phyloP scores from a whole-genome alignment of 1,140 invertebrate species.

The Fopius arisanus region DNA sequence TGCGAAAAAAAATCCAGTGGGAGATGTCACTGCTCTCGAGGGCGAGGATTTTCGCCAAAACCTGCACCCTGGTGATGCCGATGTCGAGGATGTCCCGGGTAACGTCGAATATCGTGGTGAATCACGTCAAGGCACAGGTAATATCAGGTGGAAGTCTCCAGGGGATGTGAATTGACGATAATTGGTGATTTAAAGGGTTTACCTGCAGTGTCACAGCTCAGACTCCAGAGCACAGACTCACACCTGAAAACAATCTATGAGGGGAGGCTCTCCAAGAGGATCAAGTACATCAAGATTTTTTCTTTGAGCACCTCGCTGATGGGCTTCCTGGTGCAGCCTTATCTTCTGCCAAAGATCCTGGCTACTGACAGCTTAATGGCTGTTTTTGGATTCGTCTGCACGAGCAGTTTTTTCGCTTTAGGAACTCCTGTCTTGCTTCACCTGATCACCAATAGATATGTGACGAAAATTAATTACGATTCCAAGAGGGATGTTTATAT shows the following conservation, averaged over 20 bases:
- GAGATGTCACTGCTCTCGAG: neutral
- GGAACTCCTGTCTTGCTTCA: constrained; percentile 85
- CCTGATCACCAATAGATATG: constrained; percentile 85
- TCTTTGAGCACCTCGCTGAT: constrained; percentile 78
- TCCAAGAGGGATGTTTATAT: constrained; percentile 70
- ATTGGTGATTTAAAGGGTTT: neutral
- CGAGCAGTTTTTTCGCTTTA: constrained; percentile 82
- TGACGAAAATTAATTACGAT: constrained; percentile 79
- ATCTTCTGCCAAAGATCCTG: constrained; percentile 71
- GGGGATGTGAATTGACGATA: no score
- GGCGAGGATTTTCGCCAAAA: neutral
- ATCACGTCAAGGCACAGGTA: neutral
- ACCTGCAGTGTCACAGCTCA: neutral
- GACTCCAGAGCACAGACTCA: neutral
- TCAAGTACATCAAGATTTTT: constrained; percentile 80
- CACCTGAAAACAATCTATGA: constrained; percentile 63
- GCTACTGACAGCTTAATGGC: constrained; percentile 66
- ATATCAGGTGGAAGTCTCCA: neutral
- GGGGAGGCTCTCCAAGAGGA: constrained; percentile 72
- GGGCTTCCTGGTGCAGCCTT: constrained; percentile 77
- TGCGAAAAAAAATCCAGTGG: neutral
- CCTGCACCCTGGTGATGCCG: neutral
- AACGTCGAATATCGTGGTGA: neutral
- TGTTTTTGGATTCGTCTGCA: constrained; percentile 69
- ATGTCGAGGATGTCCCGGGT: neutral